Evolutionary conservation across 2,113 vertebrate species (phyloP), one percentile per base, ranked within the genome.

Genomic region (Tyrannus savana): DNA sequence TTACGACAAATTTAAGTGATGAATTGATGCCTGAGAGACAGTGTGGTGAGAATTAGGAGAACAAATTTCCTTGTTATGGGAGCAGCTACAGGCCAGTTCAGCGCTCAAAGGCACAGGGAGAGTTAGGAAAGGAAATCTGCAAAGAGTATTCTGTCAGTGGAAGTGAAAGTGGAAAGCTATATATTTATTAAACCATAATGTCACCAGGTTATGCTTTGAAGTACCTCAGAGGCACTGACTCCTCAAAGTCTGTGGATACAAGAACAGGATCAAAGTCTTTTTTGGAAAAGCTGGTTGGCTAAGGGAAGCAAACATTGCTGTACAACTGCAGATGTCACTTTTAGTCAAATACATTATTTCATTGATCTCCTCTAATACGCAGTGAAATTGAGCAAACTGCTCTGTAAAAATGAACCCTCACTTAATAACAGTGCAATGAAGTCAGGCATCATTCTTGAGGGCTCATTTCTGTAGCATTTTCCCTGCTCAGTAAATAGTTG

Each of bases 1-100:
- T 97, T 97, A 97, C 12, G 90, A 95, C 96, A 96, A 97, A 96
- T 97, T 97, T 96, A 97, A 97, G 96, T 97, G 97, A 97, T 95
- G 95, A 97, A 97, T 96, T 94, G 95, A 94, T 94, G 96, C 94
- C 97, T 94, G 89, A 89, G 96, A 97, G 97, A 96, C 93, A 95
- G 64, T 89, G 94, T 82, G 95, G 96, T 94, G 97, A 55, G 93
- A 97, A 97, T 95, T 90, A 96, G 87, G 92, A 80, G 95, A 93
- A 96, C 93, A 92, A 87, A 97, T 98, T 95, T 76, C 71, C 93
- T 89, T 92, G 95, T 96, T 96, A 96, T 58, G 89, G 89, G 94
- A 97, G 95, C 96, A 95, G 94, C 89, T 90, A 93, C 91, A 94
- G 97, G 95, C 89, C 97, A 96, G 89, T 84, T 96, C 92, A 72